Evolutionary conservation across 2,888 invertebrate genomes (phyloP), one percentile per base, ranked within the genome.

Genomic region (Malthinus flaveolus): DNA sequence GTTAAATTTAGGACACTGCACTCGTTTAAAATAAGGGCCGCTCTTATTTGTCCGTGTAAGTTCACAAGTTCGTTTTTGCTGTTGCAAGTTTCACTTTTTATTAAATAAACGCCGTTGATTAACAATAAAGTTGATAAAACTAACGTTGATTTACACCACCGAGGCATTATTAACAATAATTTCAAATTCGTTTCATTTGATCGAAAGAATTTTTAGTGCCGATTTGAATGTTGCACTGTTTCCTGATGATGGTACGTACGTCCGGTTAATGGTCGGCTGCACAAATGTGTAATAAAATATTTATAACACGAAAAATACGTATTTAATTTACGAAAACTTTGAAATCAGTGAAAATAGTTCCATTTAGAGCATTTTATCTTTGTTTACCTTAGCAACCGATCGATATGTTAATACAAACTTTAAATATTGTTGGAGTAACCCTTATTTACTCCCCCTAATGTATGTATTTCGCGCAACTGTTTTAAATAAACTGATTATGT

Each of bases 21-120:
- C 56, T 70, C 67, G 31, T 72, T 66, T 10, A 75, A 32, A n/a
- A 76, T 55, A n/a, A 76, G 59, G 1, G 68, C 73, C 3, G 75
- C 61, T 49, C 71, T 71, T 10, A 75, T 47, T 36, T 77, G 72
- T 15, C 73, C 73, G 35, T 69, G 67, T 44, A 61, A 61, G 39
- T 66, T 50, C 36, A 66, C 59, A n/a, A 72, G 53, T 35, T 49
- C 37, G 42, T 65, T 65, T 10, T 56, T 32, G 39, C 47, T 33
- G 31, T 53, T 34, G 48, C 49, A 49, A 10, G 11, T 13, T 15
- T 58, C 44, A 51, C 36, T 49, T 9, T 39, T 36, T n/a, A 15
- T 56, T 49, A 45, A 44, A 35, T 10, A 13, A 8, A 33, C 37
- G 1, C 13, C 35, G 39, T 32, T 33, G 5, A 23, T 23, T 23